These are phyloP conservation scores for Sturnus vulgaris DNA, from an alignment of 2,113 vertebrate species.

Conservation along the genomic window DNA sequence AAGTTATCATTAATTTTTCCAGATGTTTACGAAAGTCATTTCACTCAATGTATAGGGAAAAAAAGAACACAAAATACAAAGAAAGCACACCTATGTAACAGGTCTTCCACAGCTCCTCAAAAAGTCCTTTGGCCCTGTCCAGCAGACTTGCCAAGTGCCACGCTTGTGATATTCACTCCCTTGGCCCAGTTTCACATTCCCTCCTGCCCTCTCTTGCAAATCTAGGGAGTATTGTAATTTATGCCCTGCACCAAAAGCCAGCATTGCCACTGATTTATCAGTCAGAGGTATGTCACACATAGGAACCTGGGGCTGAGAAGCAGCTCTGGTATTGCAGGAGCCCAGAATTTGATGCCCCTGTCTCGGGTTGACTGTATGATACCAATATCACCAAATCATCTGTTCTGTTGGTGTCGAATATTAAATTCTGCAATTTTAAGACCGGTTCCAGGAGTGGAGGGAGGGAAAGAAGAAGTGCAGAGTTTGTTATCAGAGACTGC, in stretches of 20 bases:
- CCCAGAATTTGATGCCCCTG: background rate
- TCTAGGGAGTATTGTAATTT: fast-evolving
- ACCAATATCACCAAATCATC: no score
- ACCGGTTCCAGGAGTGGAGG: no score
- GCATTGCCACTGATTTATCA: background rate
- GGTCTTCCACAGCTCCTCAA: background rate
- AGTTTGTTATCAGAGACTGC: no score
- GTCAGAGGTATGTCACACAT: fast-evolving
- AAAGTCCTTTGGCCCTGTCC: background rate
- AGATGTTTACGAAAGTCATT: background rate
- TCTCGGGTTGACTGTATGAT: no score
- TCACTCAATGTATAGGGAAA: background rate
- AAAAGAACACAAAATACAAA: background rate
- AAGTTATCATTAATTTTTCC: background rate
- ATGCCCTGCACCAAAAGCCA: background rate
- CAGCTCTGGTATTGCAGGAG: background rate
- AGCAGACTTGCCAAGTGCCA: background rate
- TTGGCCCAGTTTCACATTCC: background rate
- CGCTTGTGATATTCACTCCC: background rate
- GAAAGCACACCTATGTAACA: background rate
- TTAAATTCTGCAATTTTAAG: no score
- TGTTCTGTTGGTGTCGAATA: no score
- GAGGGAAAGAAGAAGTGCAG: no score
- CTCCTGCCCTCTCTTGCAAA: background rate
- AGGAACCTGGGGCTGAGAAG: background rate